Evolutionary conservation across 1,140 invertebrate genomes (phyloP), one percentile per base, ranked within the genome.

Genomic region (Stenopsyche tienmushanensis): DNA sequence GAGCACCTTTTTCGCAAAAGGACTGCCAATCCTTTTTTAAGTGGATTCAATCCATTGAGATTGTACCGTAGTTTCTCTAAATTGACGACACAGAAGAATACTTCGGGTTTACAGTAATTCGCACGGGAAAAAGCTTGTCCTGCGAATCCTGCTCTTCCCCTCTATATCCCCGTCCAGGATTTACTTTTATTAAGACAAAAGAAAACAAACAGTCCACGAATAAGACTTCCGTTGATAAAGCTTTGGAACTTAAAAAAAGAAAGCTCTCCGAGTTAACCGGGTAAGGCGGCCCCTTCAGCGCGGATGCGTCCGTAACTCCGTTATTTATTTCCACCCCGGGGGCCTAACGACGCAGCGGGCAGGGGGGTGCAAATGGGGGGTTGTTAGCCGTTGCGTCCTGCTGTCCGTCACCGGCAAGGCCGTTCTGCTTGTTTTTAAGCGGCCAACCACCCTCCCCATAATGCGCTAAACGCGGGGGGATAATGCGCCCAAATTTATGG

Each of bases 171-270:
- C 52, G 18, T 57, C 29, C 20, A 18, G 64, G 64, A 65, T 59
- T 65, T 54, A 59, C 64, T 65, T 58, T 60, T 65, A 65, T 66
- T 66, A 62, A 62, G 58, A 68, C 54, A 64, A 69, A 65, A 60
- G 62, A 69, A 69, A 69, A 62, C 55, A 69, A 69, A 58, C 63
- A 57, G 34, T 45, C 23, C n/a, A 23, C 47, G 49, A 45, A 24
- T 55, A 64, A 69, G 58, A 45, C 50, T 60, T 59, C 29, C 58
- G 55, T 42, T 64, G 57, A 65, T 64, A 69, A 69, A 65, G 62
- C 55, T 55, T 55, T 41, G 64, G 20, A 50, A 65, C 50, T 62
- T 62, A 25, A 55, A 69, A 62, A 64, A 60, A 29, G 44, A 67
- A 62, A 47, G 29, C 23, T 57, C 44, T 25, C 52, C 15, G 2